Evolutionary conservation across 23 tunicate genomes (phyloP), one percentile per base, ranked within the genome.

Genomic region (Ciona savignyi): DNA sequence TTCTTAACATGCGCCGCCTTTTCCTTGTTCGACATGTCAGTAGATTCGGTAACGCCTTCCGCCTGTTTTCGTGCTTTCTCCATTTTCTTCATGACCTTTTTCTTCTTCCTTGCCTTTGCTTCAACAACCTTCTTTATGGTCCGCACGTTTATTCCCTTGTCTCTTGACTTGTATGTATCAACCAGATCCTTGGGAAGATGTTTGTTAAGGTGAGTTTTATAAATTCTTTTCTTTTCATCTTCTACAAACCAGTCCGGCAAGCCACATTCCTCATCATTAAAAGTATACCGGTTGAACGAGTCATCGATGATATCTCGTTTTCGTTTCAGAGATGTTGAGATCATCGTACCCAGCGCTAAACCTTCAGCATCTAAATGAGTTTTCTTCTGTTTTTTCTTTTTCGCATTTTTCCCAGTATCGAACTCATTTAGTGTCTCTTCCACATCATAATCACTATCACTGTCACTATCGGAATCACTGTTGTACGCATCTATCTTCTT

Each of bases 71-170:
- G 63, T 3, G 76, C 99, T 71, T 88, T 84, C 27, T 95, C 99
- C 73, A 72, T 60, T 63, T 80, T 83, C 56, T 88, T 88, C 75
- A 66, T 62, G 28, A 51, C 25, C 34, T 73, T 74, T 35, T 73
- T 72, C 68, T 88, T 81, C 67, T 95, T 95, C 66, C 96, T 65
- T 11, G 88, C 88, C 79, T 95, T 95, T 4, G 99, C 99, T 68
- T 95, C 99, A 2, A 90, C 88, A 3, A 88, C 96, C 32, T 95
- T 95, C 80, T 95, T 95, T 27, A 95, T 89, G 19, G 92, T 95
- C 60, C 83, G 76, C 3, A 66, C 91, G 68, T 88, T 95, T 27
- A 90, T 75, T 1, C 80, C 69, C 66, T 68, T 78, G 28, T 87
- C 82, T 35, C 79, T 78, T 1, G 93, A 69, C 27, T 69, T 73